Evolutionary conservation across 2,797 vertebrate species (phyloP).

Genomic region (Crocodylus rhombifer): DNA sequence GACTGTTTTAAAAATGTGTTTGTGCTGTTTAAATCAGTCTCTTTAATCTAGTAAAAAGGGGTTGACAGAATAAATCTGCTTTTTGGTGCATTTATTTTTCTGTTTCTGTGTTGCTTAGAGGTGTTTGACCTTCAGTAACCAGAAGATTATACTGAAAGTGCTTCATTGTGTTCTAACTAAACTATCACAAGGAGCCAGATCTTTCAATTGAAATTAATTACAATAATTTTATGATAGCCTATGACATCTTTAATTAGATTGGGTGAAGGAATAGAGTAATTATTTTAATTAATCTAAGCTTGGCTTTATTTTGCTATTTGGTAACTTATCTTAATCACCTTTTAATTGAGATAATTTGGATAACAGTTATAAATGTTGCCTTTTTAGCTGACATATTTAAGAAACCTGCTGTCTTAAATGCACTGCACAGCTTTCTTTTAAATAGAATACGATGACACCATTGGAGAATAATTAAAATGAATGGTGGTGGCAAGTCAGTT

Average conservation of each 20-base stretch:
- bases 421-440: not conserved
- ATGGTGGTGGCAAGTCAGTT: not conserved
- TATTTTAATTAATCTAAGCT: slow-evolving; percentile 15
- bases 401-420: not conserved
- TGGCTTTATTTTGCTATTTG: slow-evolving; percentile 11
- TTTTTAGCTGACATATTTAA: not conserved
- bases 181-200: not conserved
- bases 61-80: not conserved
- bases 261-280: slow-evolving; percentile 9
- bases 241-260: slow-evolving; percentile 6
- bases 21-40: not conserved
- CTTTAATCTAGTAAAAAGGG: not conserved
- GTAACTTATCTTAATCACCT: not conserved
- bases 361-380: not conserved
- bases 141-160: slow-evolving; percentile 23
- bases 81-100: not conserved
- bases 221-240: not conserved
- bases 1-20: not conserved
- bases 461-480: not conserved
- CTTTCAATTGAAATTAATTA: not conserved
- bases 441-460: slow-evolving; percentile 2
- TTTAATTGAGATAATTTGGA: not conserved
- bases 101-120: not conserved
- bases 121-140: not conserved
- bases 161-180: not conserved